phyloP scores from a whole-genome alignment of 1,140 invertebrate species.

The Diorhabda sublineata region DNA sequence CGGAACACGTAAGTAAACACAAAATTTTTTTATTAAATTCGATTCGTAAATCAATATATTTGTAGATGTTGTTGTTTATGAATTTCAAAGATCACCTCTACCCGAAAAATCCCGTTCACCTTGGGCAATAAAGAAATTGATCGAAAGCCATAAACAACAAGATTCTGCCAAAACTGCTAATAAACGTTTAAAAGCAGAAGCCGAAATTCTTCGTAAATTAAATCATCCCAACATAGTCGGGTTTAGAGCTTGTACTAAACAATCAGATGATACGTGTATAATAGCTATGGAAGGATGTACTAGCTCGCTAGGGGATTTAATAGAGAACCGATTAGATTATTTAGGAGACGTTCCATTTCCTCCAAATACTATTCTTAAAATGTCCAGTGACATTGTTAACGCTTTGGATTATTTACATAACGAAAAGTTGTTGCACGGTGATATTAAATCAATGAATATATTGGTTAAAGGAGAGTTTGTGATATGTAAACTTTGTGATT shows the following conservation, averaged over 20 bases:
- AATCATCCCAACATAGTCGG: constrained; percentile 82
- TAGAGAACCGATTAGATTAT: constrained; percentile 63
- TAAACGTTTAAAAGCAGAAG: constrained; percentile 63
- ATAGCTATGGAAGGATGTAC: constrained; percentile 68
- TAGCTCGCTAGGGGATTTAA: constrained; percentile 63
- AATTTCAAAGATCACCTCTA: constrained; percentile 65
- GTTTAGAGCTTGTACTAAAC: constrained; percentile 65
- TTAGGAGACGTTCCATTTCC: constrained; percentile 55
- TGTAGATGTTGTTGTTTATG: constrained; percentile 71
- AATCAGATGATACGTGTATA: constrained; percentile 58
- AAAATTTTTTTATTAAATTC: constrained; percentile 14
- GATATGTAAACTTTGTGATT: constrained; percentile 78
- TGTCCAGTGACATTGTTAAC: constrained; percentile 61
- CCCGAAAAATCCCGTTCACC: constrained; percentile 64
- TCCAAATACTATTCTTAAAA: constrained; percentile 60
- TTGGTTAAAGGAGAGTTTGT: constrained; percentile 70
- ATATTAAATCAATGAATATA: constrained; percentile 81
- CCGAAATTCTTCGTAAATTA: constrained; percentile 62
- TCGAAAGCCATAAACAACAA: constrained; percentile 42
- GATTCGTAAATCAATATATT: constrained; percentile 14
- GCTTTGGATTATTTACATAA: constrained; percentile 77
- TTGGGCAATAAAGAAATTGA: constrained; percentile 77
- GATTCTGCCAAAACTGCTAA: constrained; percentile 47
- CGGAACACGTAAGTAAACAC: constrained; percentile 61
- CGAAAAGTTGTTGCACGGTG: constrained; percentile 69